Evolutionary conservation across 2,797 vertebrate species (phyloP).

Genomic region (Onychomys leucogaster): DNA sequence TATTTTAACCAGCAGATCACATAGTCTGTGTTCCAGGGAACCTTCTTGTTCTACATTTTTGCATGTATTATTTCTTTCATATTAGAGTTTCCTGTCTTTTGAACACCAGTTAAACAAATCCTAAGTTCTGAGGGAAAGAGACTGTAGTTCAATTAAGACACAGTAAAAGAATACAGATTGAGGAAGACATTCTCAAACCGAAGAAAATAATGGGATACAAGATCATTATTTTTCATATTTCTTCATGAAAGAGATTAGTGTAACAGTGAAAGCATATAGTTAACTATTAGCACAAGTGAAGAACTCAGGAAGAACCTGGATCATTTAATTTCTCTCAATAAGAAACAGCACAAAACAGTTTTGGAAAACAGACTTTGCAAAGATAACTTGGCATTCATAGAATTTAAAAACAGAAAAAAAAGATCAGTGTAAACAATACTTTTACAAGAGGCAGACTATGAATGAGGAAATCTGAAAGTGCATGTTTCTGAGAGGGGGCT

Average conservation of each 20-base stretch:
- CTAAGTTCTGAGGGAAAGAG: neutral
- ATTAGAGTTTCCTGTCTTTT: neutral
- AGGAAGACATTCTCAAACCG: neutral
- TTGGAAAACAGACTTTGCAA: neutral
- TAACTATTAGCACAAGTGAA: neutral
- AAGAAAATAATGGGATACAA: neutral
- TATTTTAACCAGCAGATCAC: too few relatives aligned
- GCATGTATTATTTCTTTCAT: neutral
- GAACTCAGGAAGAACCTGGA: neutral
- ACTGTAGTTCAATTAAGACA: neutral
- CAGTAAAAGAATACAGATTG: neutral
- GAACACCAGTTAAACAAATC: neutral
- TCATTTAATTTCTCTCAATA: neutral
- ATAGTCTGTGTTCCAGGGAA: neutral
- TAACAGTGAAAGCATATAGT: constrained; percentile 1
- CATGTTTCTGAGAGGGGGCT: neutral
- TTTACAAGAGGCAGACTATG: too few relatives aligned
- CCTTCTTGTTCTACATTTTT: neutral
- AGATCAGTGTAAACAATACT: neutral
- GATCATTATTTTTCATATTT: too few relatives aligned
- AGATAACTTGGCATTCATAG: neutral
- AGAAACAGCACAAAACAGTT: neutral
- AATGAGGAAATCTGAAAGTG: neutral
- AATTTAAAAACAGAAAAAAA: neutral
- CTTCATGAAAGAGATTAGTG: neutral